Evolutionary conservation across 30 jellyfish, hydroid and myxozoan genomes (phyloP), one percentile per base, ranked within the genome.

Genomic region (Aurelia aurita): DNA sequence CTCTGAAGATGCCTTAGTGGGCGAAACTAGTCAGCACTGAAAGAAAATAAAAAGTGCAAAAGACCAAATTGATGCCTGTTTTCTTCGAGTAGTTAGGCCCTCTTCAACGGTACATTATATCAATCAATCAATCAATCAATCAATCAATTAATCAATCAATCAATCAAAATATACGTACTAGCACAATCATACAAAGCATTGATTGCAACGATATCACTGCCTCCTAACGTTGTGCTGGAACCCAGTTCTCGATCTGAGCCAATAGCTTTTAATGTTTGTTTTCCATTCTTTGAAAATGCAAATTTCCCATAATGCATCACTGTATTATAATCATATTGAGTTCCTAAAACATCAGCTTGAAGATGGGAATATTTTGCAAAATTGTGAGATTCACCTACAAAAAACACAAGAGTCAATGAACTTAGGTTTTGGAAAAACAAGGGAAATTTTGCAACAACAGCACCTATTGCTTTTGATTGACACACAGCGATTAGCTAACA

Each of bases 301-400:
- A 61, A 49, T 3, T 69, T 81, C 28, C 94, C 97, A 66, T 89
- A 89, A 53, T 89, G 97, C 97, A 89, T 89, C 32, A 89, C 44
- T 5, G 92, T 76, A 0, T 59, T 63, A 29, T 70, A 76, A 58
- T 89, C 97, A 49, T 83, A 83, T 16, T 47, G 77, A 9, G 75
- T 74, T 28, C 87, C 93, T 10, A 83, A 69, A 29, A 54, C 21
- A 27, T 83, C 93, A 1, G 93, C 80, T 19, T 59, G 27, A 28
- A 45, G 47, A 20, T 58, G 80, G 8, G 86, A 49, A 43, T 87
- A 75, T 46, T 60, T 83, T 16, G 72, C 55, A 53, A 83, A 83
- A 26, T 83, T 83, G 85, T 82, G 72, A 32, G 74, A 54, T 34
- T 82, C n/a, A 2, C 31, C 91, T 82, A 31, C 23, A 69, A 39